Evolutionary conservation across 2,113 vertebrate species (phyloP).

Genomic region (Eleginops maclovinus): DNA sequence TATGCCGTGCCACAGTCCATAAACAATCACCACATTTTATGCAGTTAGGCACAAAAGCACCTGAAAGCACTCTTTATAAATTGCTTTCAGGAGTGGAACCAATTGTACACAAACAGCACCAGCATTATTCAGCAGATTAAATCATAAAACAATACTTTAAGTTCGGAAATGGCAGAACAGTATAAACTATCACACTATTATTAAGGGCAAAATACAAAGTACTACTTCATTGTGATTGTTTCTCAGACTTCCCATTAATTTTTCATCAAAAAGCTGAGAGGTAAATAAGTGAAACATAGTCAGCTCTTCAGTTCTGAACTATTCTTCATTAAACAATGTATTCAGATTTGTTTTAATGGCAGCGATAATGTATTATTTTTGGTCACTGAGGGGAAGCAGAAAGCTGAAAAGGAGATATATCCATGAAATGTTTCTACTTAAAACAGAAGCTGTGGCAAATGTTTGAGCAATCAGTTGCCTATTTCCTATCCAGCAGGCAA

Average conservation of each 20-base stretch:
- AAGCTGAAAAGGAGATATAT: neutral
- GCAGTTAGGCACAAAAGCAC: slow-evolving; percentile 7
- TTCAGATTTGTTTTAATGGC: neutral
- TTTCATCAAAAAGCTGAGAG: neutral
- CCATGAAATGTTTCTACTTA: neutral
- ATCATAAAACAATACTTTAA: neutral
- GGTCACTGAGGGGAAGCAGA: neutral
- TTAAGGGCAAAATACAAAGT: neutral
- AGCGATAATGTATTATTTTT: neutral
- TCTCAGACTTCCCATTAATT: neutral
- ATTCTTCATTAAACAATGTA: neutral
- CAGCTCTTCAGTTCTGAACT: neutral
- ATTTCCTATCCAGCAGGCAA: neutral
- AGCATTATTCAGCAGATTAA: slow-evolving; percentile 16
- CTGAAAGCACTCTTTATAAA: slow-evolving; percentile 12
- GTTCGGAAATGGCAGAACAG: neutral
- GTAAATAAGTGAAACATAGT: neutral
- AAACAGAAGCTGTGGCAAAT: neutral
- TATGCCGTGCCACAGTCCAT: slow-evolving; percentile 12
- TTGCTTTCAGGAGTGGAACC: slow-evolving; percentile 19
- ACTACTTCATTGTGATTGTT: neutral
- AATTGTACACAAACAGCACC: slow-evolving; percentile 11
- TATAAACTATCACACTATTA: slow-evolving; percentile 15
- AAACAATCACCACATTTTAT: neutral
- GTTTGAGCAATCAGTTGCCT: neutral